phyloP scores from a whole-genome alignment of 2,113 vertebrate species.

The Machaerirhynchus nigripectus region DNA sequence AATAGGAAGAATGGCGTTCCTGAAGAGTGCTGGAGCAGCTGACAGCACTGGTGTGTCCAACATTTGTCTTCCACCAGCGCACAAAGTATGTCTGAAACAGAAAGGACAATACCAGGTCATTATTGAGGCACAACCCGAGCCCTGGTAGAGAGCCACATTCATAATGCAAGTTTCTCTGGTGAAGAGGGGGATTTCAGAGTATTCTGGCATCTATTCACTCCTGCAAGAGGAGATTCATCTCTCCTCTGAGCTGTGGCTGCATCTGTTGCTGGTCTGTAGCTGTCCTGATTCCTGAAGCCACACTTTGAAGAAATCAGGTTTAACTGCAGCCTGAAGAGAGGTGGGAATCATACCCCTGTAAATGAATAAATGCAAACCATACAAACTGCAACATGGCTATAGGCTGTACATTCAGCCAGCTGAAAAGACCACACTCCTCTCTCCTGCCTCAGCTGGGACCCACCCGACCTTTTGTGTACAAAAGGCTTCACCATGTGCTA shows the following conservation, averaged over 20 bases:
- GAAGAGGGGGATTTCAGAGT: not conserved
- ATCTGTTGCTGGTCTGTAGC: not conserved
- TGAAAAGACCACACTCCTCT: not conserved
- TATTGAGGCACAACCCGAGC: not conserved
- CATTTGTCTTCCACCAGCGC: slow-evolving; percentile 13
- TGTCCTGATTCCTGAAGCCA: not conserved
- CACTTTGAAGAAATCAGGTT: not conserved
- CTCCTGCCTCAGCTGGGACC: not conserved
- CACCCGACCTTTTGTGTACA: not conserved
- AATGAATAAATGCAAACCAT: not conserved
- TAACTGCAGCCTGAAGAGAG: not conserved
- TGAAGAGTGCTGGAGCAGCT: not conserved
- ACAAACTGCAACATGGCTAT: not conserved
- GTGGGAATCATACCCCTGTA: not conserved
- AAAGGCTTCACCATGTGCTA: not conserved
- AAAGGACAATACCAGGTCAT: not conserved
- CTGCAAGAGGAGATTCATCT: not conserved
- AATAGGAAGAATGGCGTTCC: not conserved
- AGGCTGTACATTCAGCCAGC: not conserved
- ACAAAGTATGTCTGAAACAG: not conserved
- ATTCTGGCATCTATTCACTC: not conserved
- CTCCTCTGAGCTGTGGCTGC: not conserved
- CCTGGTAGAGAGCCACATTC: not conserved
- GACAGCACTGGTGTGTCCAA: not conserved
- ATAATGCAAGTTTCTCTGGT: not conserved